Conservation (phyloP, 2,888 invertebrate species). For the Thysanoteuthis rhombus region DNA sequence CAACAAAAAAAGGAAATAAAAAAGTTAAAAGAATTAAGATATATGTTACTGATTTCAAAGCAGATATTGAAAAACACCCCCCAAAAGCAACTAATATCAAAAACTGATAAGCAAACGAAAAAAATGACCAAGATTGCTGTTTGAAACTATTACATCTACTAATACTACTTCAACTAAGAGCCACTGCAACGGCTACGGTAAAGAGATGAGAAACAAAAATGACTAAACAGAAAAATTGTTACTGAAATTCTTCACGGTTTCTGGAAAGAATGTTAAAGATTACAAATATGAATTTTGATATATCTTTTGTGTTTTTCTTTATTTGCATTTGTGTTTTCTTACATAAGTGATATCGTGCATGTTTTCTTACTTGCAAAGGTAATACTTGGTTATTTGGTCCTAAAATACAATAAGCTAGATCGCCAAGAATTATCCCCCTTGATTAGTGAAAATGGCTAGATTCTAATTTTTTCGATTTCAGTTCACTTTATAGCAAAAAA, state of each 20-base stretch:
- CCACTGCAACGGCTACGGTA: too few relatives aligned
- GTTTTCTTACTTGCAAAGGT: too few relatives aligned
- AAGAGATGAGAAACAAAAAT: neutral
- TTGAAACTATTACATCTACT: neutral
- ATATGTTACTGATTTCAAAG: neutral
- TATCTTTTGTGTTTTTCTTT: neutral
- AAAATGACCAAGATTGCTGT: neutral
- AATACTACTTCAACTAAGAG: neutral
- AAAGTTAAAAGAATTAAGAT: neutral
- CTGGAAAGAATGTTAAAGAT: neutral
- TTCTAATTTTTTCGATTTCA: too few relatives aligned
- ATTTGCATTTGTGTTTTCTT: neutral
- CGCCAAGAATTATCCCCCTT: too few relatives aligned
- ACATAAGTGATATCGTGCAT: too few relatives aligned
- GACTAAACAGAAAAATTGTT: neutral
- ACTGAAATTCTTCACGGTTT: neutral
- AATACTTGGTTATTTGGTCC: too few relatives aligned
- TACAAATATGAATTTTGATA: constrained; percentile 12
- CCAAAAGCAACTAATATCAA: too few relatives aligned
- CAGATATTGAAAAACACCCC: neutral
- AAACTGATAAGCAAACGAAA: too few relatives aligned
- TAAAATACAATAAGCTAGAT: too few relatives aligned
- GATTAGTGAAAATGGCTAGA: too few relatives aligned
- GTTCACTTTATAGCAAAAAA: too few relatives aligned
- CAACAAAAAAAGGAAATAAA: neutral